A percentile compares a stretch with the other conserved stretches of the same genome.
Evolutionary conservation across 2,113 vertebrate species (phyloP).

Genomic region (Rhinoderma darwinii): DNA sequence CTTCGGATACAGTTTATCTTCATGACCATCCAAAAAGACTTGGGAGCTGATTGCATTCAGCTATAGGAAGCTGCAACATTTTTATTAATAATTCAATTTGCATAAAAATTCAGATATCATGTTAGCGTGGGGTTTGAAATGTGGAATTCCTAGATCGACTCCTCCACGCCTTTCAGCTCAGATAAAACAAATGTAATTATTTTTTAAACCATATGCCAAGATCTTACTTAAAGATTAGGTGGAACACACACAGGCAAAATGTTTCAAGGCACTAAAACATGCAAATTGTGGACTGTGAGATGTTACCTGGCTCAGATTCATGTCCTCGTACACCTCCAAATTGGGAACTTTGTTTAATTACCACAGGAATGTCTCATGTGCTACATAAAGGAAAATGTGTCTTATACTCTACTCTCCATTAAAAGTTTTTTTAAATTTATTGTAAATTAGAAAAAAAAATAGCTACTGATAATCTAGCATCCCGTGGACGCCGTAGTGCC

Average conservation of each 20-base stretch:
- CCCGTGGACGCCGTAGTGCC: too few species aligned
- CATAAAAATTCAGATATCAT: conserved; percentile 46
- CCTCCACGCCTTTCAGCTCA: conserved; percentile 20
- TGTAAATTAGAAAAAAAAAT: neutral
- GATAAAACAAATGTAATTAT: conserved; percentile 41
- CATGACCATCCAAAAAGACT: conserved; percentile 27
- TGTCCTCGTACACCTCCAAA: neutral
- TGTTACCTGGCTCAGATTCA: neutral
- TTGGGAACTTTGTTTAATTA: neutral
- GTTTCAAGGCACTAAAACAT: neutral
- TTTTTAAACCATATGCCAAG: conserved; percentile 38
- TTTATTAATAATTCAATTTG: conserved; percentile 29
- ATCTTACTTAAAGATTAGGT: conserved; percentile 35
- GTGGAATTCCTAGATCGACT: conserved; percentile 29
- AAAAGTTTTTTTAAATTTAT: neutral
- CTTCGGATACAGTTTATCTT: conserved; percentile 14
- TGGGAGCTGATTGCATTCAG: neutral
- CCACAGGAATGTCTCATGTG: neutral
- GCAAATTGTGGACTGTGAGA: neutral
- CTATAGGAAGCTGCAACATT: conserved; percentile 33
- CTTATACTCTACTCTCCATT: neutral
- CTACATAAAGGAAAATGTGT: neutral
- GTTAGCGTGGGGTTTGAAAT: conserved; percentile 1
- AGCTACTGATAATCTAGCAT: neutral
- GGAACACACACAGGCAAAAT: conserved; percentile 45